Conservation (phyloP, 2,113 vertebrate species). For the Meles meles region DNA sequence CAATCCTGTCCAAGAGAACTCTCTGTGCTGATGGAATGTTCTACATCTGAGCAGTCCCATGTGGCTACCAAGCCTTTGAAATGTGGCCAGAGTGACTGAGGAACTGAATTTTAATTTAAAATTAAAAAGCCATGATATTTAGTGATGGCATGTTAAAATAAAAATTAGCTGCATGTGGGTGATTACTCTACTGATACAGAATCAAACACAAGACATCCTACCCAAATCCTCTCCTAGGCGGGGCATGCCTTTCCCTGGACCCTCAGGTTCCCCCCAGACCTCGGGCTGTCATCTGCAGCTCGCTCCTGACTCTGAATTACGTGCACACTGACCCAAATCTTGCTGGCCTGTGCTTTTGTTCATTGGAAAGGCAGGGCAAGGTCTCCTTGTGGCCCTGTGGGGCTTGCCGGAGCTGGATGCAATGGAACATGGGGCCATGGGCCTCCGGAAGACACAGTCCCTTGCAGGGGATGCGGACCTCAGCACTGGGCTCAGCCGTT, state of each 20-base stretch:
- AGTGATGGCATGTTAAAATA: not conserved
- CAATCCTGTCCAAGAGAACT: not conserved
- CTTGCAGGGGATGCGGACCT: not conserved
- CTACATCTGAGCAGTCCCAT: not conserved
- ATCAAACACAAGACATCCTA: not conserved
- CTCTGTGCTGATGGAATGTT: not conserved
- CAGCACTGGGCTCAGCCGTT: not conserved
- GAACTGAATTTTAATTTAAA: not conserved
- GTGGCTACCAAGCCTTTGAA: not conserved
- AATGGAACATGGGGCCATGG: not conserved
- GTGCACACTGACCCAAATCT: not conserved
- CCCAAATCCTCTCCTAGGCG: too few relatives aligned
- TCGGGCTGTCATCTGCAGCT: rapidly evolving
- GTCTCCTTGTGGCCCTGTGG: not conserved
- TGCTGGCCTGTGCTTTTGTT: not conserved
- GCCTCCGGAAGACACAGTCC: not conserved
- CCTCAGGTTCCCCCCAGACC: not conserved
- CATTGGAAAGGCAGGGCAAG: not conserved
- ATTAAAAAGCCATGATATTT: not conserved
- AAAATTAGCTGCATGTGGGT: not conserved
- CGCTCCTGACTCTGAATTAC: not conserved
- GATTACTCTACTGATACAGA: not conserved
- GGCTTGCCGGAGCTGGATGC: not conserved
- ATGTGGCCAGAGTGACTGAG: not conserved
- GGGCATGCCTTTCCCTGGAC: too few relatives aligned